Percentiles rank a stretch among this genome's conserved stretches.
These are phyloP conservation scores for Plebejus melissa DNA, from an alignment of 2,888 invertebrate genomes.

Conservation along the genomic window DNA sequence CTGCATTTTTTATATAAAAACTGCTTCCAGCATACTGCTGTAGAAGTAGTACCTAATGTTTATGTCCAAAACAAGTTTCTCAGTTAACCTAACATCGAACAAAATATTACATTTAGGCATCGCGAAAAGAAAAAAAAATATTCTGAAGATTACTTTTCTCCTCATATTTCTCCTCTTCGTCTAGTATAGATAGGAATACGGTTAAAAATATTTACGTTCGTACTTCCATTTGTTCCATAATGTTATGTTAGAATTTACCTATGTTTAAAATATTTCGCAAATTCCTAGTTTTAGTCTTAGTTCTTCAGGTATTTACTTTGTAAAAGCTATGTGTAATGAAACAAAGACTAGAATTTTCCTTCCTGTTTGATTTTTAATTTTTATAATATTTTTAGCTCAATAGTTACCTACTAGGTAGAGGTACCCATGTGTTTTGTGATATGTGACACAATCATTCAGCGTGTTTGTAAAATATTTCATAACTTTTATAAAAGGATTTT, in stretches of 20 bases:
- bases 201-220: not conserved
- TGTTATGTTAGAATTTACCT: slow-evolving; percentile 2
- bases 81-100: not conserved
- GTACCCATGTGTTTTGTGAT: slow-evolving; percentile 12
- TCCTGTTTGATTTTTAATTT: slow-evolving; percentile 15
- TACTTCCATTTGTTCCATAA: not conserved
- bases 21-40: slow-evolving; percentile 15
- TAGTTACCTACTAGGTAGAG: slow-evolving; percentile 2
- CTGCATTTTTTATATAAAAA: slow-evolving; percentile 2
- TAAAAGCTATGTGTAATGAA: slow-evolving; percentile 5
- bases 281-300: slow-evolving; percentile 10
- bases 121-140: not conserved
- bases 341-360: not conserved
- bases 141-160: not conserved
- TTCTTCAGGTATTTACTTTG: slow-evolving; percentile 11
- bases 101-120: not conserved
- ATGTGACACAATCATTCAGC: slow-evolving; percentile 24
- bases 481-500: slow-evolving; percentile 32
- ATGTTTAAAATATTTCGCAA: not conserved
- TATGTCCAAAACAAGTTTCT: not conserved
- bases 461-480: slow-evolving; percentile 25
- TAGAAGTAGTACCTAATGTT: not conserved
- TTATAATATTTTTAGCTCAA: slow-evolving; percentile 10
- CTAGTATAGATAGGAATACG: not conserved
- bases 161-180: not conserved